phyloP scores from a whole-genome alignment of 2,113 vertebrate species.

The Pelodiscus sinensis region DNA sequence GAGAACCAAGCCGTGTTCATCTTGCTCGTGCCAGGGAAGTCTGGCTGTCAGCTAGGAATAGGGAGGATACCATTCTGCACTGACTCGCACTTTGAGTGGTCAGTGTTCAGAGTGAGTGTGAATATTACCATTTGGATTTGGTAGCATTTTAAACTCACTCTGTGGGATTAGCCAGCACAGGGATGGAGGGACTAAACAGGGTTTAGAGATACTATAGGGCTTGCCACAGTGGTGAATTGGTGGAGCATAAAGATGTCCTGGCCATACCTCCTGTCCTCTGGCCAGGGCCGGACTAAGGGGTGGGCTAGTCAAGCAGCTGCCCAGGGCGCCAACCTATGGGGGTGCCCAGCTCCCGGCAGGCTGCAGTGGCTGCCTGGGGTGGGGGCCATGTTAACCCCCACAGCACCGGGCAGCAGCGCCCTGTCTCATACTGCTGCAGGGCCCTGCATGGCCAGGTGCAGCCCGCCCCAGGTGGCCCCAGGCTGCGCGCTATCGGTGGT shows the following conservation, averaged over 20 bases:
- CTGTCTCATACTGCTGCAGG: no score
- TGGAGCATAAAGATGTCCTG: neutral
- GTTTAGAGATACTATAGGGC: neutral
- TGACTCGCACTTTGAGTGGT: neutral
- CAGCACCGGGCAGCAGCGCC: no score
- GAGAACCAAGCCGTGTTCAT: neutral
- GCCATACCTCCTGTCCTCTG: neutral
- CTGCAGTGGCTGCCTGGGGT: no score
- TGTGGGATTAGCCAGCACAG: conserved; percentile 29
- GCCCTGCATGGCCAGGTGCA: no score
- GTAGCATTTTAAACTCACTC: conserved; percentile 17
- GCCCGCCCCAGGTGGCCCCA: no score
- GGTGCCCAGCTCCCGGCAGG: no score
- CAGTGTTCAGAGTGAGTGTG: neutral
- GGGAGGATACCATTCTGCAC: neutral
- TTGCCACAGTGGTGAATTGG: neutral
- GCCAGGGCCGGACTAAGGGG: no score
- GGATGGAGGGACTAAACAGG: neutral
- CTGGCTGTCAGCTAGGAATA: conserved; percentile 13
- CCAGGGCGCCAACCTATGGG: no score
- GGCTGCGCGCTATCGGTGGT: no score
- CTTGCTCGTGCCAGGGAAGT: neutral
- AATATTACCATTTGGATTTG: conserved; percentile 14
- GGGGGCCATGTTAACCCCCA: no score
- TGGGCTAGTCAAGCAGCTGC: no score